These are phyloP conservation scores for Drosophila pandora DNA, from an alignment of 1,140 invertebrate species.

Conservation along the genomic window DNA sequence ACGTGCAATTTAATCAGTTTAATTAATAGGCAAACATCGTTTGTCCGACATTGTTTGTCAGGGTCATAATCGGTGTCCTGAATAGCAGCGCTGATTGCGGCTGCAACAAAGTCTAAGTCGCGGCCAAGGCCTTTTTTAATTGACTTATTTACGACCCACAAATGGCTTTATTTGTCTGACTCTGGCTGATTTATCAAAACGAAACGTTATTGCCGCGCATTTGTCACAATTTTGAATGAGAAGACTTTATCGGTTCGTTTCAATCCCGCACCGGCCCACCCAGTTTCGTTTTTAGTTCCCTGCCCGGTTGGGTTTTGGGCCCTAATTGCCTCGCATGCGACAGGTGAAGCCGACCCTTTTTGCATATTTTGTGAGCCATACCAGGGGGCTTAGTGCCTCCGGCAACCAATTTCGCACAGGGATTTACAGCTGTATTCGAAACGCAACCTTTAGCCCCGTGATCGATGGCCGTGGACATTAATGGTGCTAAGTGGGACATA, in stretches of 20 bases:
- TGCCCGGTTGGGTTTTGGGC: conserved; percentile 23
- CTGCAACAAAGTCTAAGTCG: conserved; percentile 20
- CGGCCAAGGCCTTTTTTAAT: conserved; percentile 33
- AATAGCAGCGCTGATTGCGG: conserved; percentile 46
- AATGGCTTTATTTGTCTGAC: conserved; percentile 29
- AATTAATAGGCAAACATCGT: conserved; percentile 66
- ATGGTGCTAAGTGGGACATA: conserved; percentile 40
- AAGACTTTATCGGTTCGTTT: conserved; percentile 5
- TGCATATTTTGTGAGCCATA: conserved; percentile 60
- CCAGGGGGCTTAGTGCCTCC: background rate
- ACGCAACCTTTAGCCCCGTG: conserved; percentile 17
- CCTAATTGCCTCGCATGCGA: conserved; percentile 72
- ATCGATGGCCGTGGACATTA: conserved; percentile 47
- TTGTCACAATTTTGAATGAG: conserved; percentile 53
- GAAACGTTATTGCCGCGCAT: conserved; percentile 72
- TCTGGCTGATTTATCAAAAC: conserved; percentile 68
- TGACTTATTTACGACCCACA: conserved; percentile 49
- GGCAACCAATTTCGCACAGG: conserved; percentile 13
- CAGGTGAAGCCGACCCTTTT: conserved; percentile 54
- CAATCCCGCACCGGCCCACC: background rate
- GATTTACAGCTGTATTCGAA: conserved; percentile 6
- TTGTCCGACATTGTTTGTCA: conserved; percentile 50
- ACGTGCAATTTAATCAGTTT: conserved; percentile 72
- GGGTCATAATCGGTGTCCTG: conserved; percentile 29
- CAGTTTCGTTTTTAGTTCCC: background rate